Evolutionary conservation across 2,113 vertebrate species (phyloP).

Genomic region (Microtus oregoni): DNA sequence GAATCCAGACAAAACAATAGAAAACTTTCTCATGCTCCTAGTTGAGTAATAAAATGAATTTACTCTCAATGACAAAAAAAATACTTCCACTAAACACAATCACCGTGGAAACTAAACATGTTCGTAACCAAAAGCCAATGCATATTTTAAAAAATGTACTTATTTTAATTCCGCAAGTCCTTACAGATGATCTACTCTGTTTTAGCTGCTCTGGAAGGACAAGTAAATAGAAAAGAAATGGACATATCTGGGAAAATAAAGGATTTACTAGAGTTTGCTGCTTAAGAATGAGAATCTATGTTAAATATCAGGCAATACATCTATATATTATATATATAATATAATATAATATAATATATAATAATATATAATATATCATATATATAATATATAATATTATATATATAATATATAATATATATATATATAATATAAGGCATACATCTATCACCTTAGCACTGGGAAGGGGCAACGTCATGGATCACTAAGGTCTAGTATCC

Average conservation of each 20-base stretch:
- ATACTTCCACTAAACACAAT: constrained; percentile 27
- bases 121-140: not conserved
- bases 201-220: not conserved
- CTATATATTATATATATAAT: no score
- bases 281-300: not conserved
- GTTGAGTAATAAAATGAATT: constrained; percentile 39
- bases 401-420: no score
- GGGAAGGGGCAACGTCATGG: not conserved
- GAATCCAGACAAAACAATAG: not conserved
- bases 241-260: not conserved
- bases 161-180: constrained; percentile 2
- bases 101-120: not conserved
- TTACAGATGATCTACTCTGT: not conserved
- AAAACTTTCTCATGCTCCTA: not conserved
- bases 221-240: not conserved
- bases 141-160: not conserved
- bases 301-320: not conserved
- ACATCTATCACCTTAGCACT: not conserved
- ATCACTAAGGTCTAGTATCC: not conserved
- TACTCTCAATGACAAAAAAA: constrained; percentile 48
- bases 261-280: not conserved
- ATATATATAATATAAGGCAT: no score
- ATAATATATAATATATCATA: no score
- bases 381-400: no score
- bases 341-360: no score